A percentile compares a stretch with the other conserved stretches of the same genome.
These are phyloP conservation scores for Poecilia latipinna DNA, from an alignment of 2,113 vertebrate species.

Conservation along the genomic window DNA sequence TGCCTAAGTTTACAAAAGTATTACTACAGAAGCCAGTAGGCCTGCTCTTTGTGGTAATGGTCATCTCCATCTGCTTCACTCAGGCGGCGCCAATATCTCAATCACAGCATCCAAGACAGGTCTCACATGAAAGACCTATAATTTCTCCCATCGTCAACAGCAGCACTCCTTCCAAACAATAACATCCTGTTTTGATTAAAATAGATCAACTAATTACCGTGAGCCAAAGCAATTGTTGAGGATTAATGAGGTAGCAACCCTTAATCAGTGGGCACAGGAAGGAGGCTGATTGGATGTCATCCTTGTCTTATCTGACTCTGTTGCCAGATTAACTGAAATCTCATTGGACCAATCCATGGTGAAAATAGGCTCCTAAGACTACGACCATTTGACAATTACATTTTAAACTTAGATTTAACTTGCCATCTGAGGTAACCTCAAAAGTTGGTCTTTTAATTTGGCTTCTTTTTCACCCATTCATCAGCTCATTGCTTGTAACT, in stretches of 20 bases:
- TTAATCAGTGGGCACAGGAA: constrained; percentile 54
- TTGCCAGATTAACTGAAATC: constrained; percentile 15
- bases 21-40: constrained; percentile 42
- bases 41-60: constrained; percentile 13
- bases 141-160: constrained; percentile 65
- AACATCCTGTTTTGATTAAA: constrained; percentile 81
- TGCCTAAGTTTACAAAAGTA: constrained; percentile 20
- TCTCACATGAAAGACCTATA: constrained; percentile 33
- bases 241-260: constrained; percentile 69
- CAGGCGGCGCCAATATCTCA: constrained; percentile 48
- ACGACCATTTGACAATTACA: no score
- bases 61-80: constrained; percentile 48
- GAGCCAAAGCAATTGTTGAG: constrained; percentile 74
- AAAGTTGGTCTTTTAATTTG: no score
- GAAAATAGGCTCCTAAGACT: neutral
- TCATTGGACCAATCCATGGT: neutral
- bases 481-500: no score
- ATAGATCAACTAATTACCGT: constrained; percentile 82
- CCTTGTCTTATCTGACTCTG: constrained; percentile 40
- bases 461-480: no score
- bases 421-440: no score
- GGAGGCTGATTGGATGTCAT: constrained; percentile 41
- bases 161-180: constrained; percentile 77
- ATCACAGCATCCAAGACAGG: constrained; percentile 50
- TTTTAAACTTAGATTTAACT: no score